Conservation (phyloP, 2,113 vertebrate species). For the Himantopus leucocephalus region DNA sequence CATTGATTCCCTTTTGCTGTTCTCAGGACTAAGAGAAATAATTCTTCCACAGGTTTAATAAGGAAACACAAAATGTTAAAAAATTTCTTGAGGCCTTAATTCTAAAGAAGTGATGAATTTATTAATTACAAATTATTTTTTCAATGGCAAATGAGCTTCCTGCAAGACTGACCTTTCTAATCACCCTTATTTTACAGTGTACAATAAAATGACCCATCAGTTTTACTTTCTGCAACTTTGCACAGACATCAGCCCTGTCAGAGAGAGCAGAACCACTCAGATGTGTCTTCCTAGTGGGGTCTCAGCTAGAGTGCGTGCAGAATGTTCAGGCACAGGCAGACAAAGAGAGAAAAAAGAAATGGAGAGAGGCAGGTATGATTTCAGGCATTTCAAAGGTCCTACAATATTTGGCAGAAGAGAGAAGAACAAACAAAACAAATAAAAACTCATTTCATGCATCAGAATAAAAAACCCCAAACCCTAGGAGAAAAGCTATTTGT, state of each 20-base stretch:
- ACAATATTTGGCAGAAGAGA: neutral
- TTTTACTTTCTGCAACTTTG: neutral
- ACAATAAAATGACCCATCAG: neutral
- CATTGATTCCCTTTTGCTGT: neutral
- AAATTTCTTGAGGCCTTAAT: neutral
- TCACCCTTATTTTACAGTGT: neutral
- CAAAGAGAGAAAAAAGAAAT: neutral
- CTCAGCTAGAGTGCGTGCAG: neutral
- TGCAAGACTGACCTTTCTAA: neutral
- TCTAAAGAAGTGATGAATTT: conserved; percentile 37
- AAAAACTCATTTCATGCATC: neutral
- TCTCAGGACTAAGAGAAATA: neutral
- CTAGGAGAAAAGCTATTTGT: neutral
- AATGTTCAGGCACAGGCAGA: neutral
- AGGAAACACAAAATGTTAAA: neutral
- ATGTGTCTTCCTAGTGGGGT: neutral
- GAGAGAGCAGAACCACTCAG: neutral
- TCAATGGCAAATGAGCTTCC: conserved; percentile 7
- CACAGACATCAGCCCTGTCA: neutral
- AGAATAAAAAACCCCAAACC: neutral
- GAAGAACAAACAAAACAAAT: neutral
- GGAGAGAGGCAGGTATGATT: neutral
- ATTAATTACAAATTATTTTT: conserved; percentile 4
- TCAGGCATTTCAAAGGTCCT: neutral
- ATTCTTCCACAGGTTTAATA: neutral